A percentile compares a stretch with the other conserved stretches of the same genome.
Evolutionary conservation across 1,140 invertebrate genomes (phyloP).

Genomic region (Laupala kohalensis): DNA sequence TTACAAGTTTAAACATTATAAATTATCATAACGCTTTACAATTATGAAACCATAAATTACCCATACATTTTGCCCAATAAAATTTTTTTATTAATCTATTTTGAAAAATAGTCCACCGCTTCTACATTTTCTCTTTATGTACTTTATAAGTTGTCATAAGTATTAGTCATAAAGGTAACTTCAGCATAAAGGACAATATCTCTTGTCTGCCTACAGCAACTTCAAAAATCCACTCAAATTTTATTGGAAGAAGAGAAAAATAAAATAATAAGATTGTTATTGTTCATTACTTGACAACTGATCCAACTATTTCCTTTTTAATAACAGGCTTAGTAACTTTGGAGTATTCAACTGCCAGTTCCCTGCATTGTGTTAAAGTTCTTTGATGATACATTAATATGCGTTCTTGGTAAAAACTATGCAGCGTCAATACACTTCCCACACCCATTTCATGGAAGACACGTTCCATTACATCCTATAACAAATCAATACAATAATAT

Average conservation of each 20-base stretch:
- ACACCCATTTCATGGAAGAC: background rate
- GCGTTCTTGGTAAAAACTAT: background rate
- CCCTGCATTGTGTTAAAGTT: background rate
- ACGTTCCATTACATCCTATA: background rate
- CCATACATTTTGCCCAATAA: no score
- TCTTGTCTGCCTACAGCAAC: background rate
- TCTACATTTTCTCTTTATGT: no score
- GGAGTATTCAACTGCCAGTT: background rate
- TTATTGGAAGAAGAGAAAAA: background rate
- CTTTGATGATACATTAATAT: background rate
- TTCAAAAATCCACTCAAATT: background rate
- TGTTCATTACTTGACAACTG: no score
- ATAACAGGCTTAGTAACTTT: background rate
- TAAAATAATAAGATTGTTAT: no score
- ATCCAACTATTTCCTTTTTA: background rate
- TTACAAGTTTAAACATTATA: no score
- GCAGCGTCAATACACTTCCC: background rate
- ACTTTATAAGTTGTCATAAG: no score
- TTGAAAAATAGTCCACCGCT: no score
- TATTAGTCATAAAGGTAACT: no score
- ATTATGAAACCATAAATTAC: no score
- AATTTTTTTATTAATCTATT: no score
- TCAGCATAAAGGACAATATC: no score
- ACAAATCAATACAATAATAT: background rate
- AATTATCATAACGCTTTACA: no score